Base-by-base conservation (phyloP, 2,797 vertebrate genomes). In the Phataginus tetradactyla region DNA sequence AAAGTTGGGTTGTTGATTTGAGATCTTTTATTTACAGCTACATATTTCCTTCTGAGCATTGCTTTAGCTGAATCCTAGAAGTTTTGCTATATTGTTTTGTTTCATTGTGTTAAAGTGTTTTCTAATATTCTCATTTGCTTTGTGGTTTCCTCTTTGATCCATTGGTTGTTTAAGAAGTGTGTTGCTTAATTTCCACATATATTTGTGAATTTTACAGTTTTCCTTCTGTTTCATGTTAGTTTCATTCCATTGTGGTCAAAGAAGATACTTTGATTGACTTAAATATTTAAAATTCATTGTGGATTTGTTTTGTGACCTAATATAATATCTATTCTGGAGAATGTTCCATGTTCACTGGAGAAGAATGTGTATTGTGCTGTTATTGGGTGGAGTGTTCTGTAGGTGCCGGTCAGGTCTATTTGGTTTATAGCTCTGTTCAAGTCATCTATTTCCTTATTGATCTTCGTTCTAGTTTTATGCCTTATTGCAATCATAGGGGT, bases 121-220 rank as follows among this genome's bases (percentile, higher is more conserved):
- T 68, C 37, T 66, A 37, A 42, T 20, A 49, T 72, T 57, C 21
- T 86, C 32, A 7, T 59, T 85, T 91, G 37, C 51, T n/a, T 81
- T 71, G 49, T 86, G 25, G 86, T 90, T 88, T 92, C 20, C 92
- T 75, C 61, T 88, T 86, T 68, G 69, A 51, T 34, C 37, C 45
- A 29, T n/a, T 72, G 39, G 42, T 63, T 61, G 12, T 86, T 71
- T 37, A 69, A 39, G 12, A 18, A 86, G 11, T 13, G 0, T 64
- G 4, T 59, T 87, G n/a, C 79, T 91, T 61, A 84, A 85, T 75
- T 72, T 90, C 10, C 55, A 75, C 3, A 15, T 51, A 61, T 87
- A 66, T 87, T 88, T 77, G 34, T 90, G 42, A 85, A 61, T 51
- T 93, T 86, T 74, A 37, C 25, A 66, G 49, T 37, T 78, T 88